Evolutionary conservation across 2,888 invertebrate species (phyloP), one percentile per base, ranked within the genome.

Genomic region (Eupeodes luniger): DNA sequence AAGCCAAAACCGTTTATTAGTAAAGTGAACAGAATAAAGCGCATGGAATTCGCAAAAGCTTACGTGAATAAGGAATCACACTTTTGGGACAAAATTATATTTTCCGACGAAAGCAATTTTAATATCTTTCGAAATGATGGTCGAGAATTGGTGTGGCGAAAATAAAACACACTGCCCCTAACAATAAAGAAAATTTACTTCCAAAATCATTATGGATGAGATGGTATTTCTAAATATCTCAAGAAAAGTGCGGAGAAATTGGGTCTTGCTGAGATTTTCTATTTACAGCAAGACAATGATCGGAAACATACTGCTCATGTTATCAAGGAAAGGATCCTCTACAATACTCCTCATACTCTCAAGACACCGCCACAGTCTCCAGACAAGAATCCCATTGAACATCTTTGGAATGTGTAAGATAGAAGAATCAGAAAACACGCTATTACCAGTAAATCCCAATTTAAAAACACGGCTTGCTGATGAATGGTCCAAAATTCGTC

Each of bases 331-430:
- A 27, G 27, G 27, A 27, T 27, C 27, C 3, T 27, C 27, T 27
- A 27, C 27, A 27, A 27, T 27, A 27, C 27, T 27, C 2, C 27
- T 3, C 27, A 27, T 27, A 27, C 27, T 27, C 27, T 27, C 27
- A 16, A 19, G 11, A 47, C 10, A 47, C n/a, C 16, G n/a, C 55
- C 55, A 16, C 4, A 55, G n/a, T 7, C 55, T 19, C 55, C 55
- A 55, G 55, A 55, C 19, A 55, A 19, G 55, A 55, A 55, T 19
- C 19, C 55, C 55, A 55, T 55, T 19, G 55, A 19, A 55, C 55
- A 55, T 55, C 55, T 55, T 55, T 55, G 55, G 19, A 19, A 55
- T 55, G 55, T 55, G 55, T 55, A 10, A 19, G 55, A 55, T 55
- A 55, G 10, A 19, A 7, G 27, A 27, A 27, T 27, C 27, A 27